These are phyloP conservation scores for Heterodera carotae DNA, from an alignment of 1,140 invertebrate species.

Conservation along the genomic window DNA sequence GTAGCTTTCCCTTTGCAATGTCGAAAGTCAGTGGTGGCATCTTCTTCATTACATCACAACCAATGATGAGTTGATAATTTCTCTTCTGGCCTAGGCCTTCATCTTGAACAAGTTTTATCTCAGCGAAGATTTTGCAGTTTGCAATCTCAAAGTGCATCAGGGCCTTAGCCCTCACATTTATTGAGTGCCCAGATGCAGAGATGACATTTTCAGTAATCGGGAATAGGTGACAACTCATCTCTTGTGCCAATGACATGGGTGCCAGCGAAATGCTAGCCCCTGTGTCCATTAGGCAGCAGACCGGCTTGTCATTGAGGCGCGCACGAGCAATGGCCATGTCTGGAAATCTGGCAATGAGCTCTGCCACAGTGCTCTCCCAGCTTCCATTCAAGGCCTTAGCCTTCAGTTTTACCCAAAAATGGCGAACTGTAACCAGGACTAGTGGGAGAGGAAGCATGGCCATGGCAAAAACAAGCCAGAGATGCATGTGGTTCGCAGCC, in stretches of 20 bases:
- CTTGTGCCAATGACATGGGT: background rate
- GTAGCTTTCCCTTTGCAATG: background rate
- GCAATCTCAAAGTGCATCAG: background rate
- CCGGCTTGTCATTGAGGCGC: background rate
- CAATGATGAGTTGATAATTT: slow-evolving; percentile 16
- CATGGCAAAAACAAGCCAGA: too few species aligned
- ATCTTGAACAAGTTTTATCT: background rate
- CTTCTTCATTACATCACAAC: background rate
- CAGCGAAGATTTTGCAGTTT: background rate
- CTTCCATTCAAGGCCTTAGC: too few species aligned
- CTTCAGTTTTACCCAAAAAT: too few species aligned
- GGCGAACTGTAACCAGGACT: too few species aligned
- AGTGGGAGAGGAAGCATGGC: too few species aligned
- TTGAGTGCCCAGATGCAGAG: slow-evolving; percentile 1
- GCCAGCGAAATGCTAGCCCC: background rate
- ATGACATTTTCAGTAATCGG: background rate
- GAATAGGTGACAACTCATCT: background rate
- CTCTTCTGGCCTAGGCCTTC: background rate
- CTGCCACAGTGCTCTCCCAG: background rate
- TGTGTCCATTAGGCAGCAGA: background rate
- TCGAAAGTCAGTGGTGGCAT: slow-evolving; percentile 5
- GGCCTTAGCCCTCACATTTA: background rate
- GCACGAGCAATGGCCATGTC: background rate
- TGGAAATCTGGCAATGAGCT: background rate
- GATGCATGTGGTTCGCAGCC: too few species aligned